Base-by-base conservation (phyloP, 2,888 invertebrate genomes). In the Ditylenchus weischeri region DNA sequence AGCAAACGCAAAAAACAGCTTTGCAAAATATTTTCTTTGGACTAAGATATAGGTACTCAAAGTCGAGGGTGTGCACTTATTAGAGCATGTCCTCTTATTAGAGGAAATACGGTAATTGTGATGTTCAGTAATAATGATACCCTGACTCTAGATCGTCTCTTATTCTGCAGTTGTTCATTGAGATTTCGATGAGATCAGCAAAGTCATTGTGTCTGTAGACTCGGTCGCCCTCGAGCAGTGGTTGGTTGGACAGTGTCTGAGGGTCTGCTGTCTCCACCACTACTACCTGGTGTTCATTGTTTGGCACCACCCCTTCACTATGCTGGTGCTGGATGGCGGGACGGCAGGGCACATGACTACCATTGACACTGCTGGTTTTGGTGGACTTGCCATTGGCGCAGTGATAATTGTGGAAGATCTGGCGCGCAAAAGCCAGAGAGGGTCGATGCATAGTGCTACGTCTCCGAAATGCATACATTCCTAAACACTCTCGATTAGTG, bases 361-460 rank as follows among this genome's bases (percentile, higher is more conserved):
- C 50, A 50, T 19, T 19, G 21, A 50, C 50, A 19, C 50, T 6
- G n/a, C 21, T 18, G n/a, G 18, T 21, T 50, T 50, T 50, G 50
- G n/a, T 18, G 21, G 21, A 19, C 18, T 21, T 18, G 50, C 50
- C 50, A 50, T 18, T 19, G 29, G 29, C 5, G 29, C 29, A 29
- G 29, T 29, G 29, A 29, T 29, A 29, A 29, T 29, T 29, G 5
- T 29, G 29, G 21, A 50, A 19, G 2, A 50, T 19, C 50, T 50
- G 50, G 21, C n/a, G 21, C 3, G 50, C n/a, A 21, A 19, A 21
- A 18, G n/a, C n/a, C n/a, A 21, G 50, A 6, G 50, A 50, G 21
- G 50, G 50, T 21, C 50, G 50, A 50, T 50, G 50, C n/a, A 50
- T 50, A 19, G 50, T 50, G 50, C n/a, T 19, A 50, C 50, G 50